phyloP scores from a whole-genome alignment of 2,797 vertebrate species.

The Notamacropus eugenii region DNA sequence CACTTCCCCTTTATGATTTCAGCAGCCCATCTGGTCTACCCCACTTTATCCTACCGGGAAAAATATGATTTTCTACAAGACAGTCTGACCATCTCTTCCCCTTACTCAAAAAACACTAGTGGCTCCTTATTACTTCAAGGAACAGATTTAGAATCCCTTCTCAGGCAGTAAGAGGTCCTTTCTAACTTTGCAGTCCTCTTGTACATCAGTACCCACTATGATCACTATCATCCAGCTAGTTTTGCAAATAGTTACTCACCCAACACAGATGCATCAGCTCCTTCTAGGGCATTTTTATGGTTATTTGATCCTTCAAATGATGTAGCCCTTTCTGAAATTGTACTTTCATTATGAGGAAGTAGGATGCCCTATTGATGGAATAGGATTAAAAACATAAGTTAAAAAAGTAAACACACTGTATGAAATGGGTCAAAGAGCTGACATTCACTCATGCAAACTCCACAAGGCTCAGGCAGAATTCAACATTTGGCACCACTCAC shows the following conservation, averaged over 20 bases:
- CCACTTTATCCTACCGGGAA: too few species aligned
- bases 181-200: neutral
- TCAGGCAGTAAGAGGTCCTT: neutral
- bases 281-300: slow-evolving; percentile 82
- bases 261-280: slow-evolving; percentile 79
- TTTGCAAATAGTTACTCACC: slow-evolving; percentile 88
- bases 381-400: slow-evolving; percentile 68
- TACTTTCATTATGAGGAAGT: slow-evolving; percentile 85
- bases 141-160: neutral
- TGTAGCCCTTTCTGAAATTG: slow-evolving; percentile 88
- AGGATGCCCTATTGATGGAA: slow-evolving; percentile 87
- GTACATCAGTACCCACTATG: neutral
- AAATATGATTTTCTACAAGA: too few species aligned
- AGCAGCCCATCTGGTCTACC: too few species aligned
- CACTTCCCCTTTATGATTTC: too few species aligned
- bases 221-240: neutral
- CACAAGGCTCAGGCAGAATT: slow-evolving; percentile 55
- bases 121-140: neutral
- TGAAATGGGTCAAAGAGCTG: slow-evolving; percentile 44
- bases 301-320: slow-evolving; percentile 88
- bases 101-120: too few species aligned
- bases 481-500: slow-evolving; percentile 84
- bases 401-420: slow-evolving; percentile 48
- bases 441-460: slow-evolving; percentile 38
- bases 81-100: too few species aligned